Evolutionary conservation across 2,888 invertebrate species (phyloP), one percentile per base, ranked within the genome.

Genomic region (Osmoderma eremita): DNA sequence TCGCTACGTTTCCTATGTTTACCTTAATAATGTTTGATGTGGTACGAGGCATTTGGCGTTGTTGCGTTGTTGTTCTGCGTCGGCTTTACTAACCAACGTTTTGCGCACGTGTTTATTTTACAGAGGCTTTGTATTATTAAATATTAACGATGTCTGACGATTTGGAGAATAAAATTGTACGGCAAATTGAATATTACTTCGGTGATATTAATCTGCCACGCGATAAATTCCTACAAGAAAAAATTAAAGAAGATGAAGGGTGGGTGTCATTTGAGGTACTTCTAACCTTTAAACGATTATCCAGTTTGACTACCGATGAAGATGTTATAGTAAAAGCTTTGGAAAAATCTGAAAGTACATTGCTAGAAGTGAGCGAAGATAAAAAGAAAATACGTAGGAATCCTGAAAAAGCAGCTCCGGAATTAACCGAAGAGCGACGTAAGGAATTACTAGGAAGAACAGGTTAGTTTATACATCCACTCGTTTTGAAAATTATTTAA

Each of bases 201-300:
- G 97, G 98, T 56, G 95, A 99, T 81, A 87, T 92, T 3, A 99
- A 99, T 83, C 85, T 99, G 61, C 90, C 91, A 0, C 88, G 92
- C 68, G 98, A 99, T 80, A 96, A 93, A 82, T 99, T 98, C 80
- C 84, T 99, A n/a, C 88, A 90, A 74, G 93, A 93, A 69, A 91
- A 96, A 83, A 88, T 93, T 0, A 89, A 89, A 73, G 85, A 93
- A 71, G 93, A 95, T 73, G 93, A 96, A 63, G 98, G 94, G 1
- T 95, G 98, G 98, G 88, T 99, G 17, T 88, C 94, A 0, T 80
- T 98, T 50, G 88, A 91, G 0, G 88, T 92, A 0, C 87, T 99
- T 82, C 83, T 93, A 51, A 95, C 90, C 67, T 99, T 98, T 81
- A 96, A 97, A 81, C 87, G 97, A 18, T 86, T 98, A 18, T 87